Evolutionary conservation across 2,113 vertebrate species (phyloP).

Genomic region (Uria lomvia): DNA sequence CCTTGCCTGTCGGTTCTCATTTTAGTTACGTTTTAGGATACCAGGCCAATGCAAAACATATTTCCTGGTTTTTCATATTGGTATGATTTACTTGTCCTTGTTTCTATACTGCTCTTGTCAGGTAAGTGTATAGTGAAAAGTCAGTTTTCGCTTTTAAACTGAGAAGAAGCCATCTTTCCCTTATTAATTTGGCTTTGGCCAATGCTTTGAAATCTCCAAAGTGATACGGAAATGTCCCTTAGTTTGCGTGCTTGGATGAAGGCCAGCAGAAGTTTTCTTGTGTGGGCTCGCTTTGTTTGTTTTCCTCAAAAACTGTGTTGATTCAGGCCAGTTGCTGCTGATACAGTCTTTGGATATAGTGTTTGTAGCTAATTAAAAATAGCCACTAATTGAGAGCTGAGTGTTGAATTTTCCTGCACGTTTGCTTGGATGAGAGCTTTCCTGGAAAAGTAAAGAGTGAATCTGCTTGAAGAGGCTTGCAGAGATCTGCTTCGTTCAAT

Average conservation of each 20-base stretch:
- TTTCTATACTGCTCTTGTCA: neutral
- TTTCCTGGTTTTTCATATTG: neutral
- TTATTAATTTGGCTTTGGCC: neutral
- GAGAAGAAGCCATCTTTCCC: neutral
- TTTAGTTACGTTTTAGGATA: neutral
- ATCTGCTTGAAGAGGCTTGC: neutral
- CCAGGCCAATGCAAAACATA: neutral
- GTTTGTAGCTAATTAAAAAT: slow-evolving; percentile 32
- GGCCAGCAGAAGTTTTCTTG: slow-evolving; percentile 13
- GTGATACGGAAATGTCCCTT: neutral
- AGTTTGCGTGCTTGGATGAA: neutral
- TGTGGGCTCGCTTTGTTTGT: slow-evolving; percentile 26
- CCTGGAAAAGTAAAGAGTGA: neutral
- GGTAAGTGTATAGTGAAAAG: neutral
- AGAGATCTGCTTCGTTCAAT: neutral
- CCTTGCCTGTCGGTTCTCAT: neutral
- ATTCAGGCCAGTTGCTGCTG: neutral
- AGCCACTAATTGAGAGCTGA: neutral
- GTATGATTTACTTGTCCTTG: neutral
- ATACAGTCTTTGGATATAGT: neutral
- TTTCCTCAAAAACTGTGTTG: slow-evolving; percentile 10
- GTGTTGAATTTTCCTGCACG: neutral
- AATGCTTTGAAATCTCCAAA: neutral
- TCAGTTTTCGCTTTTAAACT: neutral
- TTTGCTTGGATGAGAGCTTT: neutral